Base-by-base conservation (phyloP, 2,888 invertebrate species). In the Tinea trinotella region DNA sequence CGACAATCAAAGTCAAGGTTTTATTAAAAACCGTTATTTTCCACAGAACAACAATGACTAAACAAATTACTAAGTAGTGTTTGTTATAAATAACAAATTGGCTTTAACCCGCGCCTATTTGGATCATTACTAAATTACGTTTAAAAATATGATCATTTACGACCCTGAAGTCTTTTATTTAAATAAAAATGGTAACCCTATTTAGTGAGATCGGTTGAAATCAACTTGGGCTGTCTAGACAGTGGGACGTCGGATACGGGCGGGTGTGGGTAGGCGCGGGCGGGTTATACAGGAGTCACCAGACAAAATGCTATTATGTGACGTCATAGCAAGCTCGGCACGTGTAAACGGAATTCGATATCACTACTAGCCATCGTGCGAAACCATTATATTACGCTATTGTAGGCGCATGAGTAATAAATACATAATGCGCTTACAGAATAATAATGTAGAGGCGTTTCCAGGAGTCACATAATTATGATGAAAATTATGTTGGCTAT, bases 251-350 rank as follows among this genome's bases (percentile, higher is more conserved):
- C 73, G 22, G 64, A 68, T 72, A 61, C 68, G 70, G 17, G 22
- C 17, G 52, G 13, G 17, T 3, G 18, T 13, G 40, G 54, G 54
- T 12, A 49, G 15, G 36, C 17, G 30, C 49, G 30, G 55, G 20
- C 10, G 55, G 36, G 13, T 13, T n/a, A n/a, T n/a, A n/a, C n/a
- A n/a, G 13, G 13, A 7, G 12, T 10, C 13, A 5, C 40, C 34
- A 54, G 54, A 54, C 49, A 34, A 54, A 54, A 70, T 30, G 30
- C 30, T 30, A 30, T 30, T 30, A 30, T 30, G 64, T 80, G 75
- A 79, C 80, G 78, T 80, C 75, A 80, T 9, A 80, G 77, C 79
- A 74, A 80, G 13, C 40, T 58, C 70, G 69, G 68, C 74, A 71
- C 75, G 71, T 74, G 72, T 70, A 30, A 50, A 24, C 13, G 50